Base-by-base conservation (phyloP, 2,888 invertebrate species). In the Callinectes sapidus region DNA sequence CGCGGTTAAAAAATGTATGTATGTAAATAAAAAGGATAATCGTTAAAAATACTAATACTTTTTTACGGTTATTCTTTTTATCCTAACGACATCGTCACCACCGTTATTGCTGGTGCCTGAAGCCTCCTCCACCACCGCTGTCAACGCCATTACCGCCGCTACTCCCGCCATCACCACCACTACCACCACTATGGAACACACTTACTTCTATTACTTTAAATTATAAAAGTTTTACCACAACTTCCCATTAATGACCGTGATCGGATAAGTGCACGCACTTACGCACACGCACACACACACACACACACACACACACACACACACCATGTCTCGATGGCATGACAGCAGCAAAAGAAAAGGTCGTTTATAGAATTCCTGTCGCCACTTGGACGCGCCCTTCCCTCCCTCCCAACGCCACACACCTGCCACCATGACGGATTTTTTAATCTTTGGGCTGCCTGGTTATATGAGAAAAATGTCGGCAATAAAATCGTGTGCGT, bases 351-450 rank as follows among this genome's bases (percentile, higher is more conserved):
- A 10, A 35, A 81, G 81, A 81, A 81, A 35, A 32, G 14, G 16
- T 81, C 81, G 81, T 71, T 71, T 71, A 71, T 71, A 28, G 71
- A 71, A 28, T 71, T 71, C 71, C 81, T 35, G 81, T 81, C 81
- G 16, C 35, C 1, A 32, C 14, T 81, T 81, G 32, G 32, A 35
- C 14, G 16, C 14, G 32, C 48, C 81, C 81, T 81, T 35, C 81
- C 81, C 81, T 81, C 35, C 35, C 35, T 81, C 35, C 35, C 81
- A 3, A 1, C 23, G 6, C 35, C 14, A 0, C 81, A 81, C 81
- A 81, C 14, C 81, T 81, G 81, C 16, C 81, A 81, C 32, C 81
- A 81, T 16, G 14, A 81, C 81, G 28, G 32, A 81, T 81, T 35
- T 81, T 81, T 81, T 13, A 16, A 35, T 32, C 81, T 81, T 81